A percentile compares a stretch with the other conserved stretches of the same genome.
Conservation (phyloP, 2,113 vertebrate genomes). For the Muntiacus muntjak region DNA sequence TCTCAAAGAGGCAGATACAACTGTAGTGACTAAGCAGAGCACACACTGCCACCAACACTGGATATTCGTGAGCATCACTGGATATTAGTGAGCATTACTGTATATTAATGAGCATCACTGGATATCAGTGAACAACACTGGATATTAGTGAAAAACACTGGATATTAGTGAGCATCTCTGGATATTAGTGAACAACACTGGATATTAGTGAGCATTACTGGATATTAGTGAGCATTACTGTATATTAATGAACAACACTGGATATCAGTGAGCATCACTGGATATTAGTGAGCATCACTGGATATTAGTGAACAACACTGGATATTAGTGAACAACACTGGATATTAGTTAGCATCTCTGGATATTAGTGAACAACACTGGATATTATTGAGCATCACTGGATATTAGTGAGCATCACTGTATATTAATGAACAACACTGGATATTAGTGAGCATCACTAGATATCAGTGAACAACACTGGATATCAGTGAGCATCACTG, state of each 20-base stretch:
- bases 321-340: neutral
- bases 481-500: neutral
- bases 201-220: too few species aligned
- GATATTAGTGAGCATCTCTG: neutral
- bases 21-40: neutral
- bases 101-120: neutral
- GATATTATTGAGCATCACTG: neutral
- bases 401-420: neutral
- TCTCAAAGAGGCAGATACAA: neutral
- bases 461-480: neutral
- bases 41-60: neutral
- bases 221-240: neutral
- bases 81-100: neutral
- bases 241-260: neutral
- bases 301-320: neutral
- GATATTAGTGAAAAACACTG: neutral
- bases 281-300: neutral
- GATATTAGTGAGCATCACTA: neutral
- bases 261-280: neutral
- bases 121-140: neutral
- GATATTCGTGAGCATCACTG: neutral
- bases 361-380: neutral
- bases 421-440: neutral
- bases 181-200: neutral
- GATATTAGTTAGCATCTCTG: neutral